A percentile compares a stretch with the other conserved stretches of the same genome.
Evolutionary conservation across 2,113 vertebrate genomes (phyloP).

Genomic region (Gadus macrocephalus): DNA sequence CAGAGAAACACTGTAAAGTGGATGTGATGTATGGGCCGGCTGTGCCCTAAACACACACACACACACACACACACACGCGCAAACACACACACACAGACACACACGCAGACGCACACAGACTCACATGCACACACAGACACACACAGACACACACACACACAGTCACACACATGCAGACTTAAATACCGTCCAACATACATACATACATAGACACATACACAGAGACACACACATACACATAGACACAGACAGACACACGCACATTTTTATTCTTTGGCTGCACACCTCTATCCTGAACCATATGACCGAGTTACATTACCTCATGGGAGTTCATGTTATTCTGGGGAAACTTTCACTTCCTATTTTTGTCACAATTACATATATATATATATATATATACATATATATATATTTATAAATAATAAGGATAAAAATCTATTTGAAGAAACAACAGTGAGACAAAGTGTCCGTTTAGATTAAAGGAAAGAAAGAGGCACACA

Average conservation of each 20-base stretch:
- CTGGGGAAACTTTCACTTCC: no score
- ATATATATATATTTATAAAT: not conserved
- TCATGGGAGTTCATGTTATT: constrained; percentile 25
- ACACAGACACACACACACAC: constrained; percentile 8
- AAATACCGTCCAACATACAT: not conserved
- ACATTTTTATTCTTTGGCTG: not conserved
- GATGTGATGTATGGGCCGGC: constrained; percentile 72
- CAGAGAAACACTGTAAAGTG: constrained; percentile 72
- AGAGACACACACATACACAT: not conserved
- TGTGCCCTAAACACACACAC: constrained; percentile 53
- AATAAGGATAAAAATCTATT: not conserved
- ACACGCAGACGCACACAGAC: not conserved
- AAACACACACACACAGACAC: constrained; percentile 11
- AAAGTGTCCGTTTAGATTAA: no score
- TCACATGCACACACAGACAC: constrained; percentile 5
- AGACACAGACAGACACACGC: constrained; percentile 3
- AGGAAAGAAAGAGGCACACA: no score
- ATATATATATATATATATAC: not conserved
- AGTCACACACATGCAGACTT: constrained; percentile 5
- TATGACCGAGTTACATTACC: constrained; percentile 34
- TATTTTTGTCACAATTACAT: not conserved
- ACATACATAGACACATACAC: not conserved
- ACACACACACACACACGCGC: constrained; percentile 14
- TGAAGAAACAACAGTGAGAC: no score
- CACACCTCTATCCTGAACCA: constrained; percentile 10